Evolutionary conservation across 2,113 vertebrate genomes (phyloP).

Genomic region (Mus spicilegus): DNA sequence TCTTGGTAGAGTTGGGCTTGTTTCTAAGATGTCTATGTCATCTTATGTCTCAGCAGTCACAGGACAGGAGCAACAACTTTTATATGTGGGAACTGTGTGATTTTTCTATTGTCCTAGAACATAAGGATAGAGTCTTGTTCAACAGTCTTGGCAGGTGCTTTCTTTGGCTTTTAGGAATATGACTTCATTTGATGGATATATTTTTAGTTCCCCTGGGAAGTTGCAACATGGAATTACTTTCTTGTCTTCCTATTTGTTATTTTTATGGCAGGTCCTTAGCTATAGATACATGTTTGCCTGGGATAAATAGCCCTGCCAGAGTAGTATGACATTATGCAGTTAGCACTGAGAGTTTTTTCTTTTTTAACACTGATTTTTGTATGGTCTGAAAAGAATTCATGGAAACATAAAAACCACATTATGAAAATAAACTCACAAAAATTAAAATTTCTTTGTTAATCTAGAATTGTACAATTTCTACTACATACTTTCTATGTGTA

Average conservation of each 20-base stretch:
- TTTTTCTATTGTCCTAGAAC: neutral
- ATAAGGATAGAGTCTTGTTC: neutral
- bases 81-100: neutral
- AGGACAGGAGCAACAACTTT: neutral
- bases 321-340: neutral
- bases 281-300: neutral
- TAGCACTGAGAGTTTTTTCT: neutral
- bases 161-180: neutral
- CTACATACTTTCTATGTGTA: neutral
- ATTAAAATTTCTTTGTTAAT: neutral
- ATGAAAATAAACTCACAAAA: neutral
- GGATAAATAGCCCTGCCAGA: neutral
- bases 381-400: neutral
- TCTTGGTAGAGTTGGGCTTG: neutral
- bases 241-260: neutral
- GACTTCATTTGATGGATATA: constrained; percentile 27
- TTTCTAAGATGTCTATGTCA: neutral
- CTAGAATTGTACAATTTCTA: neutral
- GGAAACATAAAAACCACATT: neutral
- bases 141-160: constrained; percentile 31
- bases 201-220: constrained; percentile 4
- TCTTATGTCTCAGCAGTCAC: fast-evolving
- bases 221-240: neutral
- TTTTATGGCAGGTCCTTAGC: neutral
- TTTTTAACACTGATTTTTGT: neutral